phyloP scores from a whole-genome alignment of 2,888 invertebrate species.

The Perizoma flavofasciatum region DNA sequence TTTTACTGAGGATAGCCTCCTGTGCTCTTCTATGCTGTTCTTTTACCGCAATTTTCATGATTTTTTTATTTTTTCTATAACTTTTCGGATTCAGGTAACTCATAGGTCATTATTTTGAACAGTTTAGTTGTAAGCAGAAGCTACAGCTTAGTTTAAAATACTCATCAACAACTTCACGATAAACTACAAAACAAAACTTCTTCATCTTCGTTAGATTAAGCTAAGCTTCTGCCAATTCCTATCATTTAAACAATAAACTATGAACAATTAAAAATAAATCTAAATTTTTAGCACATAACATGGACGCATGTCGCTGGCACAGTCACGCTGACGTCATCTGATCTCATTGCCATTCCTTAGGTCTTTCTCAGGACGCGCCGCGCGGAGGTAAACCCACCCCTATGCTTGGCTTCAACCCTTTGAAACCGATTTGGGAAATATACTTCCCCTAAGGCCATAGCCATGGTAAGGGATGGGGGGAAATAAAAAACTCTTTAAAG shows the following conservation, averaged over 20 bases:
- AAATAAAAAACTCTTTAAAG: background rate
- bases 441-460: conserved; percentile 21
- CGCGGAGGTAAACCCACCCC: conserved; percentile 79
- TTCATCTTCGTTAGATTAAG: background rate
- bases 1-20: conserved; percentile 9
- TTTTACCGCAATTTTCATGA: conserved; percentile 48
- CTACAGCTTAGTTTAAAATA: conserved; percentile 1
- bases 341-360: conserved; percentile 82
- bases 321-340: conserved; percentile 66
- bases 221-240: conserved; percentile 20
- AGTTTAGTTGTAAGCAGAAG: conserved; percentile 24
- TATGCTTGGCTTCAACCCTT: conserved; percentile 76
- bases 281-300: conserved; percentile 54
- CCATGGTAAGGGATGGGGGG: conserved; percentile 3
- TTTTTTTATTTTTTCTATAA: conserved; percentile 64
- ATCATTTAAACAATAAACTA: conserved; percentile 10
- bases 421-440: conserved; percentile 79
- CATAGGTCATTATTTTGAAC: conserved; percentile 38
- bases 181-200: too few relatives aligned
- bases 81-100: conserved; percentile 64
- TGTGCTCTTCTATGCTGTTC: conserved; percentile 48
- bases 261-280: conserved; percentile 32
- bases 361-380: conserved; percentile 82
- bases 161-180: too few relatives aligned
- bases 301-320: conserved; percentile 77